Conservation (phyloP, 2,113 vertebrate genomes). For the Platichthys stellatus region DNA sequence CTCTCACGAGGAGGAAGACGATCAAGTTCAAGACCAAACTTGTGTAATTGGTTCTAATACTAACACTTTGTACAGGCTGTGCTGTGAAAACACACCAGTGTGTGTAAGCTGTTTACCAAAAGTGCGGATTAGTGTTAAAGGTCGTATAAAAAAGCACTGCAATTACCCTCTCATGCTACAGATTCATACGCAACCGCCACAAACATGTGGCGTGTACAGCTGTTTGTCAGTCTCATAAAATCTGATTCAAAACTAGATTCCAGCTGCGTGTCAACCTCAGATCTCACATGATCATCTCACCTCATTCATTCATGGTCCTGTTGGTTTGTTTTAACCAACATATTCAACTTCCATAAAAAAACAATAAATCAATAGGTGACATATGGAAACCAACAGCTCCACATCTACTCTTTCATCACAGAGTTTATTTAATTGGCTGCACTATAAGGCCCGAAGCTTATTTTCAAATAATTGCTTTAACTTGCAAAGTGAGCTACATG, state of each 20-base stretch:
- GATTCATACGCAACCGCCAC: background rate
- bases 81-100: conserved; percentile 25
- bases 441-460: too few species aligned
- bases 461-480: too few species aligned
- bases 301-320: too few species aligned
- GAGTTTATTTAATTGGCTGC: too few species aligned
- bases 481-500: too few species aligned
- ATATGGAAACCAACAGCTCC: too few species aligned
- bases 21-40: conserved; percentile 65
- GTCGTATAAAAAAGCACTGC: conserved; percentile 56
- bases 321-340: too few species aligned
- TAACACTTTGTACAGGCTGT: background rate
- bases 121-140: conserved; percentile 63
- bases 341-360: too few species aligned
- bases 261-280: conserved; percentile 6
- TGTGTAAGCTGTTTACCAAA: conserved; percentile 67
- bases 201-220: conserved; percentile 19
- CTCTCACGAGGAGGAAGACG: background rate
- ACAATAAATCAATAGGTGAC: too few species aligned
- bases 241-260: conserved; percentile 37
- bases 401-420: too few species aligned
- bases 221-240: conserved; percentile 47
- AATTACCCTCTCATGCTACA: conserved; percentile 30
- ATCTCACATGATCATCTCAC: conserved; percentile 18
- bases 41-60: conserved; percentile 45